Evolutionary conservation across 1,140 invertebrate genomes (phyloP).

Genomic region (Oedothorax gibbosus): DNA sequence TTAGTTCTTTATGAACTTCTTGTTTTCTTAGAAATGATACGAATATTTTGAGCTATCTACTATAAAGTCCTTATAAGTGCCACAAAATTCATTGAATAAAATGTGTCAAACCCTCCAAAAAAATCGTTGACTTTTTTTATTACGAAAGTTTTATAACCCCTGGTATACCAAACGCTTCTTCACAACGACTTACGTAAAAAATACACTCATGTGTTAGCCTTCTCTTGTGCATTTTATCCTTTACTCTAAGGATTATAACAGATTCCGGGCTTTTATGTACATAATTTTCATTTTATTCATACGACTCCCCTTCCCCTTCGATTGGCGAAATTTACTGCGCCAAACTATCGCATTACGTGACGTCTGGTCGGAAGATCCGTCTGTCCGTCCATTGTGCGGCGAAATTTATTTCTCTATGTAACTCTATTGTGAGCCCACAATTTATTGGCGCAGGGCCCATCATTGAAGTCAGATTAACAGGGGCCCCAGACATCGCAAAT

Average conservation of each 20-base stretch:
- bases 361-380: constrained; percentile 30
- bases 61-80: too few relatives aligned
- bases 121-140: too few relatives aligned
- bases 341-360: constrained; percentile 47
- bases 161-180: too few relatives aligned
- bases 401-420: constrained; percentile 38
- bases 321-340: constrained; percentile 38
- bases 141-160: too few relatives aligned
- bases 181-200: too few relatives aligned
- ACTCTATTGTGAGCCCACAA: constrained; percentile 32
- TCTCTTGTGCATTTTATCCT: constrained; percentile 31
- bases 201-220: constrained; percentile 31
- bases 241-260: constrained; percentile 32
- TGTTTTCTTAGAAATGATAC: too few relatives aligned
- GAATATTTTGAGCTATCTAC: too few relatives aligned
- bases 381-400: constrained; percentile 18
- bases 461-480: constrained; percentile 47
- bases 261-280: constrained; percentile 42
- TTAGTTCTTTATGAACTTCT: too few relatives aligned
- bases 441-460: constrained; percentile 13
- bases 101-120: too few relatives aligned
- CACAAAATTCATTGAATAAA: too few relatives aligned
- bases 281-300: constrained; percentile 56
- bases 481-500: too few relatives aligned
- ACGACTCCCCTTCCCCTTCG: not conserved